Evolutionary conservation across 2,113 vertebrate species (phyloP).

Genomic region (Zeus faber): DNA sequence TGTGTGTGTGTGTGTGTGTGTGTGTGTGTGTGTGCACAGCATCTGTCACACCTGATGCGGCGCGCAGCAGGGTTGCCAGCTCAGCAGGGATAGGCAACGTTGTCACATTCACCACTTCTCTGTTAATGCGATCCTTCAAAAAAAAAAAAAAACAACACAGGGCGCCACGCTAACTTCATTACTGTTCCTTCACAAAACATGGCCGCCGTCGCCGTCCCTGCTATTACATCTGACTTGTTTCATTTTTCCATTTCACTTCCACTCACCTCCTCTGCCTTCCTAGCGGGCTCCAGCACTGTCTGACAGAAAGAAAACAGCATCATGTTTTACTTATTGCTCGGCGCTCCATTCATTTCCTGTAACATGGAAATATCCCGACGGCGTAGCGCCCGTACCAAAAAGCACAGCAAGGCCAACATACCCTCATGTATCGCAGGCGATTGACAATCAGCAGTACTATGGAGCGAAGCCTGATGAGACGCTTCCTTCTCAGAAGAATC

Average conservation of each 20-base stretch:
- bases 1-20: slow-evolving; percentile 5
- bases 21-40: background rate
- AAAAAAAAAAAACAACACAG: no score
- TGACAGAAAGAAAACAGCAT: slow-evolving; percentile 58
- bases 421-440: slow-evolving; percentile 87
- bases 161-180: slow-evolving; percentile 4
- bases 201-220: background rate
- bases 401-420: slow-evolving; percentile 54
- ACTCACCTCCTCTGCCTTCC: slow-evolving; percentile 77
- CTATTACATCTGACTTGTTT: slow-evolving; percentile 34
- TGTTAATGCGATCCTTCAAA: slow-evolving; percentile 86
- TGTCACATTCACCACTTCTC: slow-evolving; percentile 89
- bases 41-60: slow-evolving; percentile 71
- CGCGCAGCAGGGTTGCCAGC: slow-evolving; percentile 82
- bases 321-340: slow-evolving; percentile 33
- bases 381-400: no score
- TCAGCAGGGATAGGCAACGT: slow-evolving; percentile 89
- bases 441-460: slow-evolving; percentile 81
- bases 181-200: background rate
- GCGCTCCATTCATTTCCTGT: slow-evolving; percentile 8
- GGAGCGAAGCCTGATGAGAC: slow-evolving; percentile 82
- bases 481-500: slow-evolving; percentile 77
- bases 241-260: slow-evolving; percentile 16
- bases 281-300: slow-evolving; percentile 75
- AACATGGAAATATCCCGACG: no score